Evolutionary conservation across 2,888 invertebrate genomes (phyloP).

Genomic region (Eilema caniola): DNA sequence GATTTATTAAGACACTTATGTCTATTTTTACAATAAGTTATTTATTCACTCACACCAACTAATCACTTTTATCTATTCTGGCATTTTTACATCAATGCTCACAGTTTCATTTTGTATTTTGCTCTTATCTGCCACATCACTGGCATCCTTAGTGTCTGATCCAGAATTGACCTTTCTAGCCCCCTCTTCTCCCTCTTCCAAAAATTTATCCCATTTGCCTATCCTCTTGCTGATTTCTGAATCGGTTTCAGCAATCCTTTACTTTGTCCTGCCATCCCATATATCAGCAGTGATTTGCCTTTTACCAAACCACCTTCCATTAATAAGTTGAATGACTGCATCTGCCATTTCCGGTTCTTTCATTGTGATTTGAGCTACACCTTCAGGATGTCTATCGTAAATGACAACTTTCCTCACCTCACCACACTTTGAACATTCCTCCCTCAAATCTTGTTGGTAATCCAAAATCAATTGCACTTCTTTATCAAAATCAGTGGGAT

Average conservation of each 20-base stretch:
- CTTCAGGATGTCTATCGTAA: conserved; percentile 97
- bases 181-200: conserved; percentile 71
- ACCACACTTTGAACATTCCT: conserved; percentile 96
- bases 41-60: conserved; percentile 8
- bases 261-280: conserved; percentile 99
- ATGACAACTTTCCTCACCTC: conserved; percentile 96
- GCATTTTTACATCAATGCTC: background rate
- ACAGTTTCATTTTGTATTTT: conserved; percentile 20
- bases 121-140: conserved; percentile 20
- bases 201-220: conserved; percentile 95
- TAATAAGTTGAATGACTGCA: conserved; percentile 93
- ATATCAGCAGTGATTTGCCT: conserved; percentile 94
- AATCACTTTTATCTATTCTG: conserved; percentile 1
- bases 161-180: conserved; percentile 22
- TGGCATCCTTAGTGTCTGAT: conserved; percentile 7
- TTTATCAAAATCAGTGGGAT: conserved; percentile 94
- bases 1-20: conserved; percentile 7
- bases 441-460: conserved; percentile 95
- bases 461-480: conserved; percentile 96
- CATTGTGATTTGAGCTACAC: conserved; percentile 97
- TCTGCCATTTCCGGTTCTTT: conserved; percentile 96
- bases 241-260: conserved; percentile 96
- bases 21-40: background rate
- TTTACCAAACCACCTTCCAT: conserved; percentile 96
- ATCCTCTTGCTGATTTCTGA: conserved; percentile 93